phyloP scores from a whole-genome alignment of 2,113 vertebrate species.

The Tachysurus fulvidraco region DNA sequence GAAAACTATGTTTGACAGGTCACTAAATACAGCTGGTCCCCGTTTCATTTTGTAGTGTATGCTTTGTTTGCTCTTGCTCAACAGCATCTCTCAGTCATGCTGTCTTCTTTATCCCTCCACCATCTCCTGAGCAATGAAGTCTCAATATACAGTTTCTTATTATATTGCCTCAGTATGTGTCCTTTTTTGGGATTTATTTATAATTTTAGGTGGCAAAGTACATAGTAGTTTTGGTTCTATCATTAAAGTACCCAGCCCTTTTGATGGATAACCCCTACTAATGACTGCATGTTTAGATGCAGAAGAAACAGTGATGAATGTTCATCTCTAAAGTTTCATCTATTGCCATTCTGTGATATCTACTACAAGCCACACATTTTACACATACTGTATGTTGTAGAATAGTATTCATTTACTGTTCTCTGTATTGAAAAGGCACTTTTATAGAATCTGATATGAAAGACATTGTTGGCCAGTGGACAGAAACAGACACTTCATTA shows the following conservation, averaged over 20 bases:
- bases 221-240: neutral
- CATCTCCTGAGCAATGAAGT: neutral
- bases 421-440: slow-evolving; percentile 25
- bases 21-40: slow-evolving; percentile 59
- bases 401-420: neutral
- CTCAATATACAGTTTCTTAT: neutral
- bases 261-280: neutral
- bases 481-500: slow-evolving; percentile 34
- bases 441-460: slow-evolving; percentile 41
- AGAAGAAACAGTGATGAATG: neutral
- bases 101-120: slow-evolving; percentile 8
- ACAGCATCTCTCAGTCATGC: slow-evolving; percentile 33
- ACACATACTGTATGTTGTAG: slow-evolving; percentile 2
- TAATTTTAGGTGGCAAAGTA: neutral
- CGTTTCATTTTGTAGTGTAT: slow-evolving; percentile 23
- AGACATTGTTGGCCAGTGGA: slow-evolving; percentile 43
- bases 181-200: slow-evolving; percentile 19
- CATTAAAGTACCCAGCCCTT: neutral
- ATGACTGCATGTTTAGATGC: neutral
- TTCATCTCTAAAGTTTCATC: neutral
- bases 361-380: neutral
- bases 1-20: slow-evolving; percentile 56
- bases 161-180: neutral
- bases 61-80: slow-evolving; percentile 22
- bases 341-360: neutral